Evolutionary conservation across 2,888 invertebrate species (phyloP).

Genomic region (Eupithecia abbreviata): DNA sequence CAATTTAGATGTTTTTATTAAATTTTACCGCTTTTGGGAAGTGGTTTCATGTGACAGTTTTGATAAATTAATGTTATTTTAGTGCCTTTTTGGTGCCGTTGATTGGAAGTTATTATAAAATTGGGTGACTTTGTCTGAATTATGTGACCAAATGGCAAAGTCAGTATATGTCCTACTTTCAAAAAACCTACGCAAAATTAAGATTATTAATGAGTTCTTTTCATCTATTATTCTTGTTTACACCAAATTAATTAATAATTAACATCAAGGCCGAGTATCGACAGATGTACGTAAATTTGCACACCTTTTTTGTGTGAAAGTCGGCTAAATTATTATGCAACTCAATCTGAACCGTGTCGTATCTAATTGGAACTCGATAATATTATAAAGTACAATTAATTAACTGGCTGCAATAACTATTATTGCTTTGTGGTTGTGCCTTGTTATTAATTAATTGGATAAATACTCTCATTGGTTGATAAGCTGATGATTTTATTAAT

Average conservation of each 20-base stretch:
- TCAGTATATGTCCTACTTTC: background rate
- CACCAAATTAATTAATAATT: background rate
- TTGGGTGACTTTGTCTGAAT: background rate
- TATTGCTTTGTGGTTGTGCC: conserved; percentile 2
- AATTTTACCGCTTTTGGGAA: background rate
- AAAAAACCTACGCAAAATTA: conserved; percentile 3
- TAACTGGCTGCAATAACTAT: conserved; percentile 23
- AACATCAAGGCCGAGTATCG: background rate
- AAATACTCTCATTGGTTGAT: background rate
- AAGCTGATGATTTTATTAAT: background rate
- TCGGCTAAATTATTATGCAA: conserved; percentile 35
- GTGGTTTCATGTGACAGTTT: conserved; percentile 3
- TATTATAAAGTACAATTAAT: conserved; percentile 20
- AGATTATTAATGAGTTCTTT: background rate
- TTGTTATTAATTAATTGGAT: background rate
- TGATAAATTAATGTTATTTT: background rate
- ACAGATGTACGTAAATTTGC: background rate
- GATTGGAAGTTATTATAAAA: conserved; percentile 5
- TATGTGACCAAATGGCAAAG: background rate
- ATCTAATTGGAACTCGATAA: conserved; percentile 12
- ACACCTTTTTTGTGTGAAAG: conserved; percentile 30
- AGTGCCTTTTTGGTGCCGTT: background rate
- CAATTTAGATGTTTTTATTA: conserved; percentile 15
- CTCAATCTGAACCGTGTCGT: conserved; percentile 30
- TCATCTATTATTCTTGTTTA: background rate